Percentiles rank a stretch among this genome's conserved stretches.
Conservation (phyloP, 2,888 invertebrate species). For the Eucera pruinosa region DNA sequence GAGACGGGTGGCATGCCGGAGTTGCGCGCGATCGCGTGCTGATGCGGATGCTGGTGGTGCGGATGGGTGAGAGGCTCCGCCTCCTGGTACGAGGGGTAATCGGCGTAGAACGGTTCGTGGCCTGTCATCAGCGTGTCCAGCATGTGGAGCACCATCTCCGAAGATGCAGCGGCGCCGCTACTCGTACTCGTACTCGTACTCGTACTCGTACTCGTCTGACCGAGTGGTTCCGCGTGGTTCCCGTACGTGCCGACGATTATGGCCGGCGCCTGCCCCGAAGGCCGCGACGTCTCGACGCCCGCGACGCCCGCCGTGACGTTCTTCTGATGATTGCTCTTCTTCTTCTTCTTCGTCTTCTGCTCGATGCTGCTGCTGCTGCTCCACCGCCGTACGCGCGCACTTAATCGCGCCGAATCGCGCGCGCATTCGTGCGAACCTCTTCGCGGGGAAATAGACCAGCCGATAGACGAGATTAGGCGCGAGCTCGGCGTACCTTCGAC, state of each 20-base stretch:
- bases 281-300: conserved; percentile 83
- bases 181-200: too few relatives aligned
- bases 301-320: conserved; percentile 84
- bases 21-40: conserved; percentile 76
- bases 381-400: too few relatives aligned
- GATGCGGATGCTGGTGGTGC: conserved; percentile 72
- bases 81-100: conserved; percentile 85
- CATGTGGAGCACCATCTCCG: conserved; percentile 91
- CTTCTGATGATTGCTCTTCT: conserved; percentile 52
- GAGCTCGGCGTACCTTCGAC: too few relatives aligned
- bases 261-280: conserved; percentile 80
- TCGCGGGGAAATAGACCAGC: neutral
- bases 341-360: conserved; percentile 1
- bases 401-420: conserved; percentile 47
- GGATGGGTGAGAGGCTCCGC: conserved; percentile 77
- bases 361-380: conserved; percentile 27
- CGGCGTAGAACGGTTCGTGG: conserved; percentile 90
- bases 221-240: conserved; percentile 55
- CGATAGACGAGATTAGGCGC: neutral
- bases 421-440: conserved; percentile 54
- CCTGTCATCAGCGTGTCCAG: conserved; percentile 87
- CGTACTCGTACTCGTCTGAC: too few relatives aligned
- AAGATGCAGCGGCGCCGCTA: conserved; percentile 79
- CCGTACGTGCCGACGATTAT: conserved; percentile 74
- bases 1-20: conserved; percentile 81